Evolutionary conservation across 2,797 vertebrate genomes (phyloP).

Genomic region (Rhinella marina): DNA sequence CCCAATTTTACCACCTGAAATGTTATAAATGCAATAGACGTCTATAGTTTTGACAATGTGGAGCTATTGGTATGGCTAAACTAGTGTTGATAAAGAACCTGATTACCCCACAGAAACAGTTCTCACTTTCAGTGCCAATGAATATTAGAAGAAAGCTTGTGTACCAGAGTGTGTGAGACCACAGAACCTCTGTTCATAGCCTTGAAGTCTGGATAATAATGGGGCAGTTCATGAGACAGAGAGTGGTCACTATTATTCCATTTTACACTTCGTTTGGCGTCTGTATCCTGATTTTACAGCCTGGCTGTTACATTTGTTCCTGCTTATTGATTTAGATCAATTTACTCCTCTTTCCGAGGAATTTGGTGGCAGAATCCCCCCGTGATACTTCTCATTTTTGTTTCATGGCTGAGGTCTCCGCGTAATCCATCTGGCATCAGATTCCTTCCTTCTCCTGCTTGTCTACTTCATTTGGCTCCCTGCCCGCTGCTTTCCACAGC

Average conservation of each 20-base stretch:
- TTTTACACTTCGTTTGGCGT: not conserved
- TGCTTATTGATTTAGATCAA: slow-evolving; percentile 17
- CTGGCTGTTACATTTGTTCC: not conserved
- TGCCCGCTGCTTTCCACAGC: slow-evolving; percentile 47
- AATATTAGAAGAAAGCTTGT: too few species aligned
- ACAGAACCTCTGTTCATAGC: too few species aligned
- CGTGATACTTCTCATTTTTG: slow-evolving; percentile 22
- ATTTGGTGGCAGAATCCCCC: not conserved
- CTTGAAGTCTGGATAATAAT: too few species aligned
- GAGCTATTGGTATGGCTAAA: too few species aligned
- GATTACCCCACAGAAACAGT: too few species aligned
- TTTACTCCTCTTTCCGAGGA: slow-evolving; percentile 7
- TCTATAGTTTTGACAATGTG: too few species aligned
- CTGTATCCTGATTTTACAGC: not conserved
- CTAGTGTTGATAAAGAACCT: too few species aligned
- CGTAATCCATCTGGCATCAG: slow-evolving; percentile 45
- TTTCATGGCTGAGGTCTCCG: slow-evolving; percentile 33
- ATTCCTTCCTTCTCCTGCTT: not conserved
- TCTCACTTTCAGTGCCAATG: too few species aligned
- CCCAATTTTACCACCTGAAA: too few species aligned
- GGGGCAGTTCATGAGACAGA: too few species aligned
- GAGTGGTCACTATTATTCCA: not conserved
- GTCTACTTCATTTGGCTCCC: slow-evolving; percentile 40
- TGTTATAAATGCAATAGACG: too few species aligned
- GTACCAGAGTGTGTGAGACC: too few species aligned